Percentiles rank a stretch among this genome's conserved stretches.
Conservation (phyloP, 2,888 invertebrate genomes). For the Acronicta alni region DNA sequence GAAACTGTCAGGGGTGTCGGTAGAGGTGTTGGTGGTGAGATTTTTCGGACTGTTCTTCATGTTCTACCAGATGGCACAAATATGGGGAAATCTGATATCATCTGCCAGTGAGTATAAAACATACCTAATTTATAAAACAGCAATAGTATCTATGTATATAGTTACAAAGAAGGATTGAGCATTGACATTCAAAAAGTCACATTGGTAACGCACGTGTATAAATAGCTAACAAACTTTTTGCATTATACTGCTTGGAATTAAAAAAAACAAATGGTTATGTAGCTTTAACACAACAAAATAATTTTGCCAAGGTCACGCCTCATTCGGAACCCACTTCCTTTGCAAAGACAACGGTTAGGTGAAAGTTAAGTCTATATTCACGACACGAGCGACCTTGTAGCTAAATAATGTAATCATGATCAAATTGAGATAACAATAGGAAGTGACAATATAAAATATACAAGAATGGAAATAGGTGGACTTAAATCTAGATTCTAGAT, state of each 20-base stretch:
- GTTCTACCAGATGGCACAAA: conserved; percentile 98
- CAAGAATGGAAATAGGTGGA: not conserved
- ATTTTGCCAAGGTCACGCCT: conserved; percentile 29
- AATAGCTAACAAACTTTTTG: not conserved
- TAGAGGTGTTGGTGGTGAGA: conserved; percentile 95
- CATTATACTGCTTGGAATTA: not conserved
- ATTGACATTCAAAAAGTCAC: not conserved
- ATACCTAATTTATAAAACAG: too few relatives aligned
- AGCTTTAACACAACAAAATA: not conserved
- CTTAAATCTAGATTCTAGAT: not conserved
- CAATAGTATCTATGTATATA: too few relatives aligned
- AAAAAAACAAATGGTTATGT: conserved; percentile 12
- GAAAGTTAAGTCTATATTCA: conserved; percentile 41
- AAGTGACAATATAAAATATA: conserved; percentile 15
- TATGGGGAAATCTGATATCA: conserved; percentile 97
- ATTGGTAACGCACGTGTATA: not conserved
- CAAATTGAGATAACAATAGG: conserved; percentile 14
- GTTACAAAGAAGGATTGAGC: too few relatives aligned
- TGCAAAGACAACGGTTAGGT: conserved; percentile 25
- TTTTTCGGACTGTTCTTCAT: conserved; percentile 99
- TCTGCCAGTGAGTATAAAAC: conserved; percentile 92
- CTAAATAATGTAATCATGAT: conserved; percentile 18
- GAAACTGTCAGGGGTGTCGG: conserved; percentile 90
- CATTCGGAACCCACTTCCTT: conserved; percentile 36
- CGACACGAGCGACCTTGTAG: conserved; percentile 35